Evolutionary conservation across 1,140 invertebrate species (phyloP).

Genomic region (Eupeodes corollae): DNA sequence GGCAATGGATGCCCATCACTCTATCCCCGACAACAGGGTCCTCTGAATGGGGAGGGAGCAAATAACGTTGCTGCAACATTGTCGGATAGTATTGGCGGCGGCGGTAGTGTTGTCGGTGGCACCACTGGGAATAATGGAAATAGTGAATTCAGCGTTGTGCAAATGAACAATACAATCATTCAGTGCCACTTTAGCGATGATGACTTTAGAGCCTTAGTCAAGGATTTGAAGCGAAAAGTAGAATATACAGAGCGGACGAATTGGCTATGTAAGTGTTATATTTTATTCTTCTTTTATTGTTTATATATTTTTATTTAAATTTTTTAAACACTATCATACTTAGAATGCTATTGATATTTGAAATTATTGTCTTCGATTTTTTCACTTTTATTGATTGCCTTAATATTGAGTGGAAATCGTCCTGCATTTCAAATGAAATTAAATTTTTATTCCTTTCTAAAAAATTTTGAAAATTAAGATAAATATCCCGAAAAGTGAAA

Average conservation of each 20-base stretch:
- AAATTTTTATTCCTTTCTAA: no score
- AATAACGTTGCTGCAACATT: background rate
- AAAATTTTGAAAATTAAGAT: no score
- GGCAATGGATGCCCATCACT: background rate
- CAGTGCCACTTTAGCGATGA: slow-evolving; percentile 36
- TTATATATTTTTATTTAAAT: no score
- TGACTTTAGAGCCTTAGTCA: slow-evolving; percentile 30
- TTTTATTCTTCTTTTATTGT: no score
- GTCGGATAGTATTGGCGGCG: background rate
- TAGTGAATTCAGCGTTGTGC: slow-evolving; percentile 33
- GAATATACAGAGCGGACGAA: slow-evolving; percentile 38
- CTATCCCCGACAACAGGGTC: slow-evolving; percentile 4
- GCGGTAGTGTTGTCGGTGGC: slow-evolving; percentile 5
- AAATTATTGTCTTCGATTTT: no score
- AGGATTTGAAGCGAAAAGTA: slow-evolving; percentile 35
- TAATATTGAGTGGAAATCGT: no score
- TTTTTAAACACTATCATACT: no score
- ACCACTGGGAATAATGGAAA: slow-evolving; percentile 18
- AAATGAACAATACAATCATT: slow-evolving; percentile 34
- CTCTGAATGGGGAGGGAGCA: slow-evolving; percentile 1
- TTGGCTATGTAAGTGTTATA: slow-evolving; percentile 33
- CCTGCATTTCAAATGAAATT: no score
- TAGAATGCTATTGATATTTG: no score
- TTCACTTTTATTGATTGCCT: no score
- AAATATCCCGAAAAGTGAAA: no score